A percentile compares a stretch with the other conserved stretches of the same genome.
Evolutionary conservation across 2,888 invertebrate genomes (phyloP).

Genomic region (Pecten maximus): DNA sequence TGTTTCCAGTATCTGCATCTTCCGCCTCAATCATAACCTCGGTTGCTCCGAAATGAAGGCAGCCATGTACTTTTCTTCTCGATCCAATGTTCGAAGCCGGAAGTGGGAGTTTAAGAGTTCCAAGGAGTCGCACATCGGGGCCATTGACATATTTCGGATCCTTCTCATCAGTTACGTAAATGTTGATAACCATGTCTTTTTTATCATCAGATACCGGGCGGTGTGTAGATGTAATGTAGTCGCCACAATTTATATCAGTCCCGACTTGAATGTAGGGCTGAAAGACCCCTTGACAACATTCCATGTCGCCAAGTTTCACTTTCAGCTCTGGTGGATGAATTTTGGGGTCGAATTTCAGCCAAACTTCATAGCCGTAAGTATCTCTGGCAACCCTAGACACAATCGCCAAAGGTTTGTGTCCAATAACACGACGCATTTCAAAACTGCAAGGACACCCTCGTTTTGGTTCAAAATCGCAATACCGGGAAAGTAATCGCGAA

Average conservation of each 20-base stretch:
- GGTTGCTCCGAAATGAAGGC: neutral
- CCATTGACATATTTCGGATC: neutral
- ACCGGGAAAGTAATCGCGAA: neutral
- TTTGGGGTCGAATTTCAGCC: neutral
- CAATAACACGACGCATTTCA: conserved; percentile 44
- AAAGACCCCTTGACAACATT: neutral
- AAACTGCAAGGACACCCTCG: conserved; percentile 4
- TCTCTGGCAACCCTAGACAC: neutral
- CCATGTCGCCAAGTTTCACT: neutral
- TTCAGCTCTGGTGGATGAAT: neutral
- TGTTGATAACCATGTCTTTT: neutral
- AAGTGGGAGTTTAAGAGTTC: neutral
- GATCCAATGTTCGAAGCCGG: neutral
- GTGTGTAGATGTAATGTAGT: neutral
- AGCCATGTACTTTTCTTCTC: neutral
- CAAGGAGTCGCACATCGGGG: neutral
- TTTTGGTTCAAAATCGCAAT: conserved; percentile 5
- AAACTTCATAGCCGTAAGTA: conserved; percentile 37
- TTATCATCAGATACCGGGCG: neutral
- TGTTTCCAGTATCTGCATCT: neutral
- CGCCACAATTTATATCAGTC: neutral
- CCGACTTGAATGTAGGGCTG: neutral
- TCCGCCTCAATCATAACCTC: neutral
- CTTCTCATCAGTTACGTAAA: neutral
- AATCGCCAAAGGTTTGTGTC: conserved; percentile 37